Base-by-base conservation (phyloP, 2,888 invertebrate genomes). In the Erebia aethiops region DNA sequence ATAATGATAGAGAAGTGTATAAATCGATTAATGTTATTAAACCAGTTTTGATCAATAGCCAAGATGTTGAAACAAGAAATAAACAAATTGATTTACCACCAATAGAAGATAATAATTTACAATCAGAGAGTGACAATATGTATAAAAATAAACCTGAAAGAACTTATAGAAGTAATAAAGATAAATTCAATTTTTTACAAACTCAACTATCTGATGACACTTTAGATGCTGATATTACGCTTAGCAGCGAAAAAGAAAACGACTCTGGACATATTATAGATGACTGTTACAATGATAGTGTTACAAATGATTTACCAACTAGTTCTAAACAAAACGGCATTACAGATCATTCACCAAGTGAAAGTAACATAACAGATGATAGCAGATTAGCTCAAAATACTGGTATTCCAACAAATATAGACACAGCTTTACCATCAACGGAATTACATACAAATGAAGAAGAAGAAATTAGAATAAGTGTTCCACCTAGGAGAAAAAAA, bases 401-500 rank as follows among this genome's bases (percentile, higher is more conserved):
- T 74, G 77, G 74, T 73, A 73, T 76, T 49, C 10, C 66, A 52
- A n/a, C 46, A 71, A 78, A 70, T 73, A 74, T 75, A 72, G 80
- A 81, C 2, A 70, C 63, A 72, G 62, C 72, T 69, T 70, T 71
- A 64, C 13, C 75, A 69, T 75, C 71, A 63, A 77, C 68, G 69
- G 76, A 81, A 70, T 67, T 75, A 71, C 7, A 57, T 1, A 78
- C 62, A 75, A 80, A 79, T 77, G 81, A 75, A 76, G 84, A 86
- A 70, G 79, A 81, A 78, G 86, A 87, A 78, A 78, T 83, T 73
- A 86, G 77, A 73, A 89, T 92, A 79, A 84, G 83, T 82, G 92
- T 92, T 70, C 93, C 93, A 72, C 93, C 93, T 57, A 87, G 92
- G 83, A 85, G 88, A 79, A 92, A 90, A 77, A 92, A 91, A 76